These are phyloP conservation scores for Brachionus koreanus DNA, from an alignment of 1,140 invertebrate species.

Conservation along the genomic window DNA sequence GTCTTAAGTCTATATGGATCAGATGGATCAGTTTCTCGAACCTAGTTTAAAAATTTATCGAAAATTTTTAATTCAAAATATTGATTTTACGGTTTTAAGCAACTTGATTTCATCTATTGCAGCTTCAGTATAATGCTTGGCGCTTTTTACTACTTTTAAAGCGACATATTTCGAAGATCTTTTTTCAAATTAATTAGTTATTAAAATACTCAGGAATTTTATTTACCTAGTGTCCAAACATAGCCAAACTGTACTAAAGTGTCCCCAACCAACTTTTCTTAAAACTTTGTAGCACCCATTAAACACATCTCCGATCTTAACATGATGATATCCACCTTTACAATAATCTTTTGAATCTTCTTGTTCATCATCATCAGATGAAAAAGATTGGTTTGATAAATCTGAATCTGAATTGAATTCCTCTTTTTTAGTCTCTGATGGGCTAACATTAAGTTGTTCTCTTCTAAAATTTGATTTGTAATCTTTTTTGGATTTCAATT, in stretches of 20 bases:
- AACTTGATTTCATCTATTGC: slow-evolving; percentile 97
- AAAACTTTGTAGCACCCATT: slow-evolving; percentile 87
- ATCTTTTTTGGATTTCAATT: background rate
- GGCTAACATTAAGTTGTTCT: background rate
- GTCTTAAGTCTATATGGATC: slow-evolving; percentile 89
- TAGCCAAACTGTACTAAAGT: slow-evolving; percentile 96
- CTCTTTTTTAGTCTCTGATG: background rate
- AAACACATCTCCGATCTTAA: slow-evolving; percentile 91
- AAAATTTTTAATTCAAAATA: background rate
- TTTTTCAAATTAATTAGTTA: background rate
- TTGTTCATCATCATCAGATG: slow-evolving; percentile 75
- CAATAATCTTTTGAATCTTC: slow-evolving; percentile 89
- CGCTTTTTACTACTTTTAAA: slow-evolving; percentile 96
- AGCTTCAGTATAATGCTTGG: slow-evolving; percentile 93
- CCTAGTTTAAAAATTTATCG: slow-evolving; percentile 52
- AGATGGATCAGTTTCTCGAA: slow-evolving; percentile 77
- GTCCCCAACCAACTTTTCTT: slow-evolving; percentile 93
- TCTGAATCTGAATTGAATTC: slow-evolving; percentile 58
- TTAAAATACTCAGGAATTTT: background rate
- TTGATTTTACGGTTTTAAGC: slow-evolving; percentile 65
- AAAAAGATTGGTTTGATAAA: slow-evolving; percentile 52
- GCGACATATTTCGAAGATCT: slow-evolving; percentile 73
- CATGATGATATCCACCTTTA: slow-evolving; percentile 91
- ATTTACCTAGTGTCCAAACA: slow-evolving; percentile 80
- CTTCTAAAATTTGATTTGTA: background rate